phyloP scores from a whole-genome alignment of 2,888 invertebrate species.

The Eulithis testata region DNA sequence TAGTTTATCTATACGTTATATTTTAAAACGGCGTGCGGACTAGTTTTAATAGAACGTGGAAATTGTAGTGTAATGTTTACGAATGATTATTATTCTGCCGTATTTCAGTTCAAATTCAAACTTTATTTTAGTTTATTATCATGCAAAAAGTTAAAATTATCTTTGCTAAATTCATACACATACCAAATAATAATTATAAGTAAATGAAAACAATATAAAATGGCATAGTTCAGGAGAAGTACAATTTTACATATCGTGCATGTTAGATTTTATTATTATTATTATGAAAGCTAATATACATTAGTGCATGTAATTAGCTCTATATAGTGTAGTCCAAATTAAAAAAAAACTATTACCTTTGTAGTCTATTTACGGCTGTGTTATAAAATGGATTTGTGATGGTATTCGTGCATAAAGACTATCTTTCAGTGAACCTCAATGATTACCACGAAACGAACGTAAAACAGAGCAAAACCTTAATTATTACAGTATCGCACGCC shows the following conservation, averaged over 20 bases:
- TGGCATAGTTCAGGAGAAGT: neutral
- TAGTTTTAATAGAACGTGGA: too few relatives aligned
- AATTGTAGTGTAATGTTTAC: too few relatives aligned
- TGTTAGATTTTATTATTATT: neutral
- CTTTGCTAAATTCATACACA: too few relatives aligned
- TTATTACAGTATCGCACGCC: constrained; percentile 23
- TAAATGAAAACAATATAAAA: neutral
- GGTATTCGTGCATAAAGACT: constrained; percentile 7
- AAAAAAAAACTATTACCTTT: neutral
- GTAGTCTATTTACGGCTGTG: neutral
- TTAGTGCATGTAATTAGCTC: neutral
- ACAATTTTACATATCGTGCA: neutral
- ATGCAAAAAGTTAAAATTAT: too few relatives aligned
- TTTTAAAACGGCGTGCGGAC: too few relatives aligned
- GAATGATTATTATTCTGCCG: too few relatives aligned
- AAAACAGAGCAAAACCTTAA: constrained; percentile 7
- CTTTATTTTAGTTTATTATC: too few relatives aligned
- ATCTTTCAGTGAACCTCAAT: constrained; percentile 10
- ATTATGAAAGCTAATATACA: neutral
- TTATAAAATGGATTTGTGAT: constrained; percentile 1
- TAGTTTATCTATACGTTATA: too few relatives aligned
- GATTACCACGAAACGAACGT: constrained; percentile 14
- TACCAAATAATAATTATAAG: neutral
- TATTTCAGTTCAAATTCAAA: too few relatives aligned
- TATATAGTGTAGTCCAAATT: neutral